These are phyloP conservation scores for Aspidoscelis tigris DNA, from an alignment of 2,113 vertebrate genomes.

Conservation along the genomic window DNA sequence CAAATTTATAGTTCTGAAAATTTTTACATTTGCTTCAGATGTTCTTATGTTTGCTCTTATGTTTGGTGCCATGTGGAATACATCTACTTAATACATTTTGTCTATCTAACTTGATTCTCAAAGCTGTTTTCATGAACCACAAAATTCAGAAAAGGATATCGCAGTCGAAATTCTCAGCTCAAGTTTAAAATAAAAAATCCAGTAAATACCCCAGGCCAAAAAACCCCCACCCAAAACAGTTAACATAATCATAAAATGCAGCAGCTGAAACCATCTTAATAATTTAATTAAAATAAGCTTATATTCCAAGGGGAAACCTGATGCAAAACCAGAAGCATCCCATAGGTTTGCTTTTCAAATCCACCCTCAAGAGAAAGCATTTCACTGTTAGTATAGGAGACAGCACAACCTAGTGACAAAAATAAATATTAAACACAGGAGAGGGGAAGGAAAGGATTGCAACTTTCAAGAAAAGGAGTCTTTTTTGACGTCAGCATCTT, in stretches of 20 bases:
- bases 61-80: background rate
- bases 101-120: background rate
- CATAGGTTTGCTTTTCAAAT: background rate
- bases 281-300: no score
- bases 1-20: no score
- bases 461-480: background rate
- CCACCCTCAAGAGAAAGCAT: background rate
- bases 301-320: background rate
- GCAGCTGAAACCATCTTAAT: no score
- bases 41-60: background rate
- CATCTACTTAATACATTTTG: background rate
- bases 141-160: background rate
- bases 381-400: background rate
- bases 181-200: background rate
- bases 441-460: background rate
- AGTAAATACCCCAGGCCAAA: background rate
- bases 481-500: background rate
- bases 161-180: background rate
- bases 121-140: background rate
- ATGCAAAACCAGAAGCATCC: background rate
- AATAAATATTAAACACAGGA: background rate
- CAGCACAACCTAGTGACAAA: constrained; percentile 26
- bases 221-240: background rate
- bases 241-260: background rate
- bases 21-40: no score